Evolutionary conservation across 1,140 invertebrate genomes (phyloP).

Genomic region (Cyclargus thomasi): DNA sequence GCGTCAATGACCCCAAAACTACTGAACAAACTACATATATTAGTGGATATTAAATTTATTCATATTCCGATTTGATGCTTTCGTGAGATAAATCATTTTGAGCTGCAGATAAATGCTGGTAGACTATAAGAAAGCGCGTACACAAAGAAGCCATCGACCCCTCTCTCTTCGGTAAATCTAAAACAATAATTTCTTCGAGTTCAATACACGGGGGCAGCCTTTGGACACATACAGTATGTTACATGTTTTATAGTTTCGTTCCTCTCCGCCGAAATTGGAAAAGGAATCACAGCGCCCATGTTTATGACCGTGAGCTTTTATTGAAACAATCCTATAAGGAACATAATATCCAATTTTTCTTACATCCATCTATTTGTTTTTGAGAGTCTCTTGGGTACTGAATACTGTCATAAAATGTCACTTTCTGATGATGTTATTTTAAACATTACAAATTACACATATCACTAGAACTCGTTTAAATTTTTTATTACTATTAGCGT

Average conservation of each 20-base stretch:
- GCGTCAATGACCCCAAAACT: too few relatives aligned
- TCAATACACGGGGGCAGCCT: background rate
- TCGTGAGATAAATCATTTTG: too few relatives aligned
- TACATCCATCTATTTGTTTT: background rate
- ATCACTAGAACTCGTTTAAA: too few relatives aligned
- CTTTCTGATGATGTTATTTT: too few relatives aligned
- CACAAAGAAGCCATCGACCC: background rate
- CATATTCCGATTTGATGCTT: too few relatives aligned
- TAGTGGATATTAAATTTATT: too few relatives aligned
- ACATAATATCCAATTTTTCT: background rate
- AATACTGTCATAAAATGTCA: too few relatives aligned
- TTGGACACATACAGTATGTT: background rate
- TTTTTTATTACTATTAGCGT: too few relatives aligned
- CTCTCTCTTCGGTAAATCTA: background rate
- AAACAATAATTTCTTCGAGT: background rate
- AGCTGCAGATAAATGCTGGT: too few relatives aligned
- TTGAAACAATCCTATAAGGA: background rate
- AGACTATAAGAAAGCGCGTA: too few relatives aligned
- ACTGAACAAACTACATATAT: too few relatives aligned
- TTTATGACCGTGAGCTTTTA: constrained; percentile 1
- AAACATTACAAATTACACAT: too few relatives aligned
- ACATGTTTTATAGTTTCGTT: constrained; percentile 17
- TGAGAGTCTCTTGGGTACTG: background rate
- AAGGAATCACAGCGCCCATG: constrained; percentile 1
- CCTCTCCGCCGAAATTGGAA: constrained; percentile 18